Percentiles rank a stretch among this genome's conserved stretches.
Conservation (phyloP, 1,140 invertebrate species). For the Sitobion miscanthi region DNA sequence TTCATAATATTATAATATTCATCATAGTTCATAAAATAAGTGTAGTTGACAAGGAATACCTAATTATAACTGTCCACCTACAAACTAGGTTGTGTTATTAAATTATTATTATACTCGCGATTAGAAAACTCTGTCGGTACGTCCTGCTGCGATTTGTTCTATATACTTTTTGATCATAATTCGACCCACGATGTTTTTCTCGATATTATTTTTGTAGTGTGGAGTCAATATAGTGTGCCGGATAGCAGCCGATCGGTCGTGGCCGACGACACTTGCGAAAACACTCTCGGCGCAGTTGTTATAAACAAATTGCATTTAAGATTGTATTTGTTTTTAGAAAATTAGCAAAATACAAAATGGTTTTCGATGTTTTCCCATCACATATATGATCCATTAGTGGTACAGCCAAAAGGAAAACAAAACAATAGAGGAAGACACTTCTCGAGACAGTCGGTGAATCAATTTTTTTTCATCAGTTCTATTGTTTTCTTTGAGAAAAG, state of each 20-base stretch:
- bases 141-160: background rate
- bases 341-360: conserved; percentile 16
- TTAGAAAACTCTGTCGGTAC: background rate
- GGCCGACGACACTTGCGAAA: background rate
- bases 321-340: background rate
- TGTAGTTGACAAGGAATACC: too few species aligned
- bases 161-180: background rate
- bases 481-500: background rate
- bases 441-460: background rate
- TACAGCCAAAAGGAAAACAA: background rate
- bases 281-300: background rate
- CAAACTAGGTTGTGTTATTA: background rate
- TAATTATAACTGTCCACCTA: background rate
- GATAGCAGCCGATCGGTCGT: background rate
- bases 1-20: background rate
- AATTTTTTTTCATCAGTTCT: background rate
- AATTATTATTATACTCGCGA: background rate
- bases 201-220: background rate
- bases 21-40: background rate
- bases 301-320: background rate
- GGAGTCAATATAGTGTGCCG: background rate
- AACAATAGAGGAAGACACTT: background rate
- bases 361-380: background rate
- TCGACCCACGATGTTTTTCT: background rate
- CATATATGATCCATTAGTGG: conserved; percentile 7